Percentiles rank a stretch among this genome's conserved stretches.
These are phyloP conservation scores for Typhlomys cinereus DNA, from an alignment of 2,113 vertebrate genomes.

Conservation along the genomic window DNA sequence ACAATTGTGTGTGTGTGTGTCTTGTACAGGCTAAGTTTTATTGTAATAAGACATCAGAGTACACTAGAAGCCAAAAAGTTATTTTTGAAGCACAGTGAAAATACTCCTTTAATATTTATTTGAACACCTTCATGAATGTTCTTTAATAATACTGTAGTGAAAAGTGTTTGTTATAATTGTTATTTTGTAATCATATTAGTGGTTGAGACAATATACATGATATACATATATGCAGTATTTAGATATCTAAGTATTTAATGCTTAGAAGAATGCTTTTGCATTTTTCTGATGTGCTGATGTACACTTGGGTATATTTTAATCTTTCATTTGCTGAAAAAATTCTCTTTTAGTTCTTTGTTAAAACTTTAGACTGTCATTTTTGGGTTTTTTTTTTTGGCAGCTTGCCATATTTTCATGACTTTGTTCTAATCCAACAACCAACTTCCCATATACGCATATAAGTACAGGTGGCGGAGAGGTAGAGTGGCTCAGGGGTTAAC, in stretches of 20 bases:
- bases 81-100: neutral
- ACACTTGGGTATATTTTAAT: neutral
- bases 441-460: neutral
- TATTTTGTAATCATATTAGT: no score
- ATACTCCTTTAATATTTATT: constrained; percentile 26
- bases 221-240: neutral
- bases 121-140: neutral
- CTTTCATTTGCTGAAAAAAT: neutral
- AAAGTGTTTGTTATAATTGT: no score
- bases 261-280: neutral
- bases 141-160: constrained; percentile 43
- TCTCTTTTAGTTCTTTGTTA: constrained; percentile 17
- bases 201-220: neutral
- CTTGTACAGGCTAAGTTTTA: neutral
- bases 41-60: neutral
- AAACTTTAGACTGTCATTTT: neutral
- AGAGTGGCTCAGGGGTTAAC: no score
- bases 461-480: no score
- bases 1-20: neutral
- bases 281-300: constrained; percentile 27
- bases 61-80: neutral
- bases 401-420: neutral
- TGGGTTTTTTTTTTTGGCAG: neutral
- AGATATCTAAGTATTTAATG: neutral
- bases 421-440: neutral